Base-by-base conservation (phyloP, 2,888 invertebrate species). In the Falcaria lacertinaria region DNA sequence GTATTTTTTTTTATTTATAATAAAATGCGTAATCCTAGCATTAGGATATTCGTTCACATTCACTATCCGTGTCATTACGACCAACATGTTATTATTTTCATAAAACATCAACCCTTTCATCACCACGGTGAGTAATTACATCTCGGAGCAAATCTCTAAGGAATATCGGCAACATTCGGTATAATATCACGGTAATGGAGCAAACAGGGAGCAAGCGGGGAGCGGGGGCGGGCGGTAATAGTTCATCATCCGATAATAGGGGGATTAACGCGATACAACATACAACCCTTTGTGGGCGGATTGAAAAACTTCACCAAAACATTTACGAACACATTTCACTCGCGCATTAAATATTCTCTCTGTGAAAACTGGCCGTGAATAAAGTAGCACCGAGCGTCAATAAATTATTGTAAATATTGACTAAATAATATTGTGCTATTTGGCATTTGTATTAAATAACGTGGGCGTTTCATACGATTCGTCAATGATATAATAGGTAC, bases 221-320 rank as follows among this genome's bases (percentile, higher is more conserved):
- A 48, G 47, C 42, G 44, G 34, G 55, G 45, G 37, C 44, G 45
- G 52, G 58, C 45, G 47, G 63, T 74, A 76, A 75, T 77, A 77
- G 74, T 76, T 72, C 72, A 74, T 81, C 72, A 83, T 80, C 82
- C 76, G 64, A 78, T 86, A 85, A 86, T 83, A 77, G 78, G 56
- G 57, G 83, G 85, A 85, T 88, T 86, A 86, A 73, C 76, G 68
- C 76, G 69, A 69, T 64, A 60, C 75, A 87, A 86, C 87, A 69
- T 64, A 60, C 75, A 87, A 86, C 87, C 86, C 88, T 86, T 88
- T 88, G 82, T 78, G 83, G 80, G 71, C 59, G 75, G 75, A 66
- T 75, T 68, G 69, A 71, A 80, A 82, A 85, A 80, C 78, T 78
- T 69, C 52, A 64, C 52, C 80, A 78, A 81, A 85, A 84, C 80